Evolutionary conservation across 1,140 invertebrate species (phyloP).

Genomic region (Dendrolimus kikuchii): DNA sequence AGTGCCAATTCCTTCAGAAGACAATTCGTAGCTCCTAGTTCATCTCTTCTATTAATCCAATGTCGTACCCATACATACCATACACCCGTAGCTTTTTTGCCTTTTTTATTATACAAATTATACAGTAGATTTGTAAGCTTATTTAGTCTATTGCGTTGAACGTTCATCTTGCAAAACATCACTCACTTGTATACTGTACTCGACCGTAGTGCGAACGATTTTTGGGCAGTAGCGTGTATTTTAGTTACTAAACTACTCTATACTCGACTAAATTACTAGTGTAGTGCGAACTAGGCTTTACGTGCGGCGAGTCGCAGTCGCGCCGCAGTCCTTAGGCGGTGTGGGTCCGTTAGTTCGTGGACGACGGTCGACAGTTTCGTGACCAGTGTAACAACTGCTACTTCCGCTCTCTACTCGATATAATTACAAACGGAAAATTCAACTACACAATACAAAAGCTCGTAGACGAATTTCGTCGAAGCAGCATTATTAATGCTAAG

Average conservation of each 20-base stretch:
- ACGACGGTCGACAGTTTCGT: conserved; percentile 46
- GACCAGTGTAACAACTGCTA: conserved; percentile 55
- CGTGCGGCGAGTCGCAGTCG: conserved; percentile 31
- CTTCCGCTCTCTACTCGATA: conserved; percentile 52
- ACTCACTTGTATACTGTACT: no score
- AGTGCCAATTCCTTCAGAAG: no score
- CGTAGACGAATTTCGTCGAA: conserved; percentile 49
- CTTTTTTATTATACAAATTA: no score
- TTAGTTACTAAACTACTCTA: conserved; percentile 10
- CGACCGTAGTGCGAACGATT: conserved; percentile 8
- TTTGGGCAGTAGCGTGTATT: conserved; percentile 10
- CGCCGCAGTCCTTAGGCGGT: conserved; percentile 42
- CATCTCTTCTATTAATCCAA: no score
- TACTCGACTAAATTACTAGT: conserved; percentile 7
- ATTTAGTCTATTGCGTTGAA: no score
- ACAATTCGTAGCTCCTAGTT: no score
- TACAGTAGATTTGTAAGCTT: no score
- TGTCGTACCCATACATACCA: no score
- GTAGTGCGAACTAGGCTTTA: conserved; percentile 20
- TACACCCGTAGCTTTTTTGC: no score
- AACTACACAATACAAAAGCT: conserved; percentile 48
- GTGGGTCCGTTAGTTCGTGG: conserved; percentile 39
- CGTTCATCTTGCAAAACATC: no score
- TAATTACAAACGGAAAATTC: conserved; percentile 67
- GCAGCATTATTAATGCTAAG: conserved; percentile 15